Conservation (phyloP, 2,797 vertebrate species). For the Erithacus rubecula region DNA sequence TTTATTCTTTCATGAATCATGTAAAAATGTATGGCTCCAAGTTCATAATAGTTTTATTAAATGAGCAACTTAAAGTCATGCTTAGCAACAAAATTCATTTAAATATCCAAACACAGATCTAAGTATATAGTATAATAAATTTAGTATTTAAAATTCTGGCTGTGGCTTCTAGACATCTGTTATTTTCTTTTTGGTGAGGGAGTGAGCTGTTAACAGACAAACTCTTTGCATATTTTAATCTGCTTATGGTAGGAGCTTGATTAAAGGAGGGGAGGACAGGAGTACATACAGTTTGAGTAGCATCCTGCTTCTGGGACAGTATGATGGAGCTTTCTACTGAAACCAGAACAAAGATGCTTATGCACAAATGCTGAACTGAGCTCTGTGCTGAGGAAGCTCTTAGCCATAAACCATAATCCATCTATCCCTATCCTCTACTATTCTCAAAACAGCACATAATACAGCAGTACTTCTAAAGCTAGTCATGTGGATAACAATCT, state of each 20-base stretch:
- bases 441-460: not conserved
- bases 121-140: not conserved
- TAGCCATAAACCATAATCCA: not conserved
- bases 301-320: not conserved
- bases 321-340: not conserved
- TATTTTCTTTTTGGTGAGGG: conserved; percentile 33
- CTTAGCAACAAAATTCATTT: not conserved
- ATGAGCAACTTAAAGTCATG: conserved; percentile 2
- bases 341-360: not conserved
- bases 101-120: conserved; percentile 10
- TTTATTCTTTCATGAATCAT: not conserved
- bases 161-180: conserved; percentile 22
- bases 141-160: conserved; percentile 19
- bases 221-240: conserved; percentile 2
- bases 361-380: not conserved
- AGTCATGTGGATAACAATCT: not conserved
- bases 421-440: not conserved
- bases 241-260: not conserved
- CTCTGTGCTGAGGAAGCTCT: not conserved
- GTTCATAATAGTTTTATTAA: not conserved
- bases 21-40: not conserved
- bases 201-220: conserved; percentile 19
- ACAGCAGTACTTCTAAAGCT: not conserved
- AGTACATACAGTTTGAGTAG: not conserved
- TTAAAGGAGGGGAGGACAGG: not conserved